These are phyloP conservation scores for Papilio demoleus DNA, from an alignment of 2,888 invertebrate species.

Conservation along the genomic window DNA sequence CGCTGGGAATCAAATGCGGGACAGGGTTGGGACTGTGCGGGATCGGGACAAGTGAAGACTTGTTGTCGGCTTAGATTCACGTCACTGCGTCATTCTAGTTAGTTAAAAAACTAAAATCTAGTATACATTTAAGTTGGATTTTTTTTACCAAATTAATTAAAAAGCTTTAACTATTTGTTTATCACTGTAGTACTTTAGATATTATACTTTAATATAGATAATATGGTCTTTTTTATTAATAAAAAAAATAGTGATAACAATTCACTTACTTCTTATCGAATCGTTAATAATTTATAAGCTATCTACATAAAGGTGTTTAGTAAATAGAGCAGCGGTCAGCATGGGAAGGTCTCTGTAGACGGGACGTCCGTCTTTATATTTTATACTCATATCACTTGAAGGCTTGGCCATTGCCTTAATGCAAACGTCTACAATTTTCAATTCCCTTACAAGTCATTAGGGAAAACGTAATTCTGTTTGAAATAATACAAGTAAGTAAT, in stretches of 20 bases:
- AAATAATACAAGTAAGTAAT: slow-evolving; percentile 28
- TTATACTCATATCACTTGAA: slow-evolving; percentile 42
- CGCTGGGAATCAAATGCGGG: no score
- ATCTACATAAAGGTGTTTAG: slow-evolving; percentile 13
- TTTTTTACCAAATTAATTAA: background rate
- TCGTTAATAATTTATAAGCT: slow-evolving; percentile 11
- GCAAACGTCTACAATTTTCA: slow-evolving; percentile 48
- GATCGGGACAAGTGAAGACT: no score
- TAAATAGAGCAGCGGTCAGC: background rate
- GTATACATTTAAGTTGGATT: no score
- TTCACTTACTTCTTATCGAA: slow-evolving; percentile 6
- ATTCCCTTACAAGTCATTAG: slow-evolving; percentile 52
- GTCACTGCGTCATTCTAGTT: no score
- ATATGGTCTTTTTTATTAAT: background rate
- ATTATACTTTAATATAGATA: slow-evolving; percentile 3
- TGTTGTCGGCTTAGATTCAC: no score
- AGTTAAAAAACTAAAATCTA: no score
- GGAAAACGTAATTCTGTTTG: slow-evolving; percentile 40
- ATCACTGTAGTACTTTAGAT: background rate
- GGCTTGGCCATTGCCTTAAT: slow-evolving; percentile 50
- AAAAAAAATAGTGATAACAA: slow-evolving; percentile 8
- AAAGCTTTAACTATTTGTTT: background rate
- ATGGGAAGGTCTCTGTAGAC: slow-evolving; percentile 35
- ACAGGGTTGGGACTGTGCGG: no score
- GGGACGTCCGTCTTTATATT: slow-evolving; percentile 5